Evolutionary conservation across 2,797 vertebrate genomes (phyloP), one percentile per base, ranked within the genome.

Genomic region (Denticeps clupeoides): DNA sequence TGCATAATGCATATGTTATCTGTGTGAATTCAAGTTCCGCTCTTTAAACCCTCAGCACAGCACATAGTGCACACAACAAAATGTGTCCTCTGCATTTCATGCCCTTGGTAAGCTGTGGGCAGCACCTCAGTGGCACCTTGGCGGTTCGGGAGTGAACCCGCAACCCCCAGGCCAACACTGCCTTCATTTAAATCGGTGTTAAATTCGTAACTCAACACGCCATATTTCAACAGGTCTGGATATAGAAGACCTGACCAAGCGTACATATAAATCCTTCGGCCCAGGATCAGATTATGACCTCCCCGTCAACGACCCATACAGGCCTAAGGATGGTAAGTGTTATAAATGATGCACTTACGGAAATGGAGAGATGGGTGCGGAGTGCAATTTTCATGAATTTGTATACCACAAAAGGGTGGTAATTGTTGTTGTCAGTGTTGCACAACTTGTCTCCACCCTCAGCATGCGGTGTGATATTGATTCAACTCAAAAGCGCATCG

Each of bases 241-340:
- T 58, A 65, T 75, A 23, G 70, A 77, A 0, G 78, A 85, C 56
- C 64, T 85, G 42, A 82, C 56, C 56, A 64, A 73, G 41, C 73
- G 79, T 10, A 82, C 58, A 0, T 47, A 78, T 40, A 79, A 72
- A 28, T 78, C 70, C 52, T 85, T 85, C 45, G 83, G 83, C 2
- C 79, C 79, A 0, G 77, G 79, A 52, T 82, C 82, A 3, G 81
- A 81, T 45, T 85, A 85, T n/a, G 83, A 84, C 64, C 79, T 74
- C 0, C 80, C 81, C 2, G 18, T 82, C 54, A 85, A 83, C 25
- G 68, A 83, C 56, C 81, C 81, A 1, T 80, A 83, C 68, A 69
- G 78, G 70, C 62, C 72, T 1, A 69, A 19, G 58, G 71, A 67
- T 65, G 82, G 82, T 82, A 61, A 51, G 47, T 16, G 18, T 38